phyloP scores from a whole-genome alignment of 2,113 vertebrate species.

The Pachyramphus minor region DNA sequence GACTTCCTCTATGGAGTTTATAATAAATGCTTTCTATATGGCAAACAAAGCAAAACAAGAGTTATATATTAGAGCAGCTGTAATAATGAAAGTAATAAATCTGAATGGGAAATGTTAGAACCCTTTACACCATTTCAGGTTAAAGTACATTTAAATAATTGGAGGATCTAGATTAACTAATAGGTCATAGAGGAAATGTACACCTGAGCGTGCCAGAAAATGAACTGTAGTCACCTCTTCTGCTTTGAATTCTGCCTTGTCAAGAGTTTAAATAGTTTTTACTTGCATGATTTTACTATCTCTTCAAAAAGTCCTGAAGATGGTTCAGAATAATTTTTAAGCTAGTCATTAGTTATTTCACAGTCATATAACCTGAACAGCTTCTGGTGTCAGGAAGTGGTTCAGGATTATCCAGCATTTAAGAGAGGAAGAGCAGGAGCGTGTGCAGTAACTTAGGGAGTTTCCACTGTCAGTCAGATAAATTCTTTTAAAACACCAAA shows the following conservation, averaged over 20 bases:
- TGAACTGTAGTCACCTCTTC: not conserved
- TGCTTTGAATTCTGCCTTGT: not conserved
- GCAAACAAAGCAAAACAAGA: not conserved
- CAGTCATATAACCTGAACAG: not conserved
- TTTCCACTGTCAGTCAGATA: not conserved
- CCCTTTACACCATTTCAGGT: not conserved
- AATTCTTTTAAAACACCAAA: not conserved
- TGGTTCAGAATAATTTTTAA: not conserved
- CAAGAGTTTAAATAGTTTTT: not conserved
- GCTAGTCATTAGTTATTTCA: not conserved
- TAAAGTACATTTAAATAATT: not conserved
- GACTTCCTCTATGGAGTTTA: not conserved
- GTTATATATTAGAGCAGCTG: not conserved
- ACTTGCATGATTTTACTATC: not conserved
- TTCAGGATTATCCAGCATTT: not conserved
- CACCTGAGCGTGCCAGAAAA: not conserved
- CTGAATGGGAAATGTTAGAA: not conserved
- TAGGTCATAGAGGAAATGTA: fast-evolving
- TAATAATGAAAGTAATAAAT: not conserved
- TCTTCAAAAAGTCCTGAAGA: not conserved
- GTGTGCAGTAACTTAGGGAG: not conserved
- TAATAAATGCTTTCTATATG: fast-evolving
- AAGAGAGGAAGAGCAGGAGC: not conserved
- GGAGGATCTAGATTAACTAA: not conserved
- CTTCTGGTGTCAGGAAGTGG: not conserved